Percentiles rank a stretch among this genome's conserved stretches.
phyloP scores from a whole-genome alignment of 2,888 invertebrate species.

The Sphecodes monilicornis region DNA sequence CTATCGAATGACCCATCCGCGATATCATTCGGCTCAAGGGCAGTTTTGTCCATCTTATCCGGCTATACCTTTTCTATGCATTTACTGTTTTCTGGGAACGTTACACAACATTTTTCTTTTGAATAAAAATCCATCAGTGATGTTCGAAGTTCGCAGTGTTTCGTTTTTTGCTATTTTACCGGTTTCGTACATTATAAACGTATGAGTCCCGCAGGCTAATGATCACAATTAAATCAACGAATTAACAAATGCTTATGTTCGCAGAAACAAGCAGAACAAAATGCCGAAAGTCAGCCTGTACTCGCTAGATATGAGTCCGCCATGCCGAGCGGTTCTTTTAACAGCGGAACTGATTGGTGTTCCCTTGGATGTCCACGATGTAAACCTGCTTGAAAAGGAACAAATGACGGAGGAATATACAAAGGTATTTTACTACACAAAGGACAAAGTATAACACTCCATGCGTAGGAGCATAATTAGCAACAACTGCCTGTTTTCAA shows the following conservation, averaged over 20 bases:
- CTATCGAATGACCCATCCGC: too few species aligned
- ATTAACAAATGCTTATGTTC: neutral
- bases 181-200: too few species aligned
- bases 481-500: conserved; percentile 51
- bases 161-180: too few species aligned
- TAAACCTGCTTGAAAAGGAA: neutral
- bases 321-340: conserved; percentile 48
- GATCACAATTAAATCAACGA: neutral
- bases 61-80: too few species aligned
- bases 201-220: too few species aligned
- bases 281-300: conserved; percentile 54
- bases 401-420: conserved; percentile 2
- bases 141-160: too few species aligned
- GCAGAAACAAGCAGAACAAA: neutral
- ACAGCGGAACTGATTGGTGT: conserved; percentile 38
- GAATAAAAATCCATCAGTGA: too few species aligned
- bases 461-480: neutral
- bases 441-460: neutral
- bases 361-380: conserved; percentile 20
- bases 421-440: too few species aligned
- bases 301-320: conserved; percentile 39
- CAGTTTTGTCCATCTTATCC: too few species aligned
- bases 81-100: too few species aligned
- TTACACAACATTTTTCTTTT: too few species aligned
- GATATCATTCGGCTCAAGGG: too few species aligned